Evolutionary conservation across 2,888 invertebrate genomes (phyloP).

Genomic region (Eupithecia exiguata): DNA sequence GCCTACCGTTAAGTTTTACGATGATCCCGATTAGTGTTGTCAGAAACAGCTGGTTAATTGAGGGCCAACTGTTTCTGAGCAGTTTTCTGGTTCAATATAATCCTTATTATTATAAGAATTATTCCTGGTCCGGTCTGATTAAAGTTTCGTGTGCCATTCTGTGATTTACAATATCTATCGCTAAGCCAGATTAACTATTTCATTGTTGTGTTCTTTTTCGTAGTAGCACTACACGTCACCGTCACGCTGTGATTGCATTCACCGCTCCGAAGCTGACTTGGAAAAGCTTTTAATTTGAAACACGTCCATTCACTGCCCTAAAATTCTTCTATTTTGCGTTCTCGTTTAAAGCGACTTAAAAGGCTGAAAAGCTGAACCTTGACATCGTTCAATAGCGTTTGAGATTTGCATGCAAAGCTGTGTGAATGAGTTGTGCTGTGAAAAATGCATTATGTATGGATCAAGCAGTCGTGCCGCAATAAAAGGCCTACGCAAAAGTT

Average conservation of each 20-base stretch:
- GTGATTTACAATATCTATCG: background rate
- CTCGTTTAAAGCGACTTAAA: constrained; percentile 16
- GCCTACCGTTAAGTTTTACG: constrained; percentile 59
- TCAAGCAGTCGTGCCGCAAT: background rate
- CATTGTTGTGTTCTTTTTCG: background rate
- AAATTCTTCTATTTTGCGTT: constrained; percentile 33
- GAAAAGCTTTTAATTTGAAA: constrained; percentile 42
- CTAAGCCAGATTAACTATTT: constrained; percentile 6
- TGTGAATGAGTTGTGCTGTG: background rate
- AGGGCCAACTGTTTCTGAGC: constrained; percentile 22
- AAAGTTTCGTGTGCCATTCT: background rate
- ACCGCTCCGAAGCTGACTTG: constrained; percentile 31
- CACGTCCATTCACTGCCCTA: constrained; percentile 25
- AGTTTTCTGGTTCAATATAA: constrained; percentile 5
- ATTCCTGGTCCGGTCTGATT: background rate
- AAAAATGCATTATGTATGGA: background rate
- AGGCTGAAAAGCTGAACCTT: constrained; percentile 8
- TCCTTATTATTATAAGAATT: too few species aligned
- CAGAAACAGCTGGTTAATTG: constrained; percentile 33
- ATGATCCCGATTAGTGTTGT: constrained; percentile 52
- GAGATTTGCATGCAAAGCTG: constrained; percentile 1
- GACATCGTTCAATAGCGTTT: constrained; percentile 9
- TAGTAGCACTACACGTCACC: background rate
- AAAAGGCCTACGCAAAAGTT: background rate
- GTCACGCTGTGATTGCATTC: constrained; percentile 25